A percentile compares a stretch with the other conserved stretches of the same genome.
phyloP scores from a whole-genome alignment of 2,888 invertebrate species.

The Rhagonycha lutea region DNA sequence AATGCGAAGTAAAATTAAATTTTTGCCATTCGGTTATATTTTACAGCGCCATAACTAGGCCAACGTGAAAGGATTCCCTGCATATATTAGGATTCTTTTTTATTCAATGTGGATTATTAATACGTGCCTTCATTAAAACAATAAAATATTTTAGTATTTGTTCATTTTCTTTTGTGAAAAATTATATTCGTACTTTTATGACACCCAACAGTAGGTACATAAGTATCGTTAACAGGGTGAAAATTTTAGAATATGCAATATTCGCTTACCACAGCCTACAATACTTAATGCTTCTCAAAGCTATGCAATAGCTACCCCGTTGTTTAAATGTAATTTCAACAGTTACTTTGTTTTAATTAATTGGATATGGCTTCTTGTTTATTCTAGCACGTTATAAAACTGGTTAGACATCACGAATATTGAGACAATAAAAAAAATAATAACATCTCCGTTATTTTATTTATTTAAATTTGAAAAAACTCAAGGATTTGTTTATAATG shows the following conservation, averaged over 20 bases:
- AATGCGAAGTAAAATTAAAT: slow-evolving; percentile 12
- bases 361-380: neutral
- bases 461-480: too few species aligned
- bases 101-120: neutral
- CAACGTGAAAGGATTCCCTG: slow-evolving; percentile 18
- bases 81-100: slow-evolving; percentile 23
- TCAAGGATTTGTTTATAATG: too few species aligned
- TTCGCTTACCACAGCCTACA: neutral
- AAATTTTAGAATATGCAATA: neutral
- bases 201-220: neutral
- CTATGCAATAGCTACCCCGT: neutral
- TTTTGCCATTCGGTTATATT: slow-evolving; percentile 23
- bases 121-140: neutral
- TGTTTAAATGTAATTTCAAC: neutral
- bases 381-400: too few species aligned
- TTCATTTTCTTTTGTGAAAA: neutral
- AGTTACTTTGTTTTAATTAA: neutral
- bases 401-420: too few species aligned
- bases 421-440: too few species aligned
- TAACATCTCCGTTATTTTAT: too few species aligned
- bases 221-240: neutral
- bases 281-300: neutral
- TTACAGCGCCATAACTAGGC: slow-evolving; percentile 26
- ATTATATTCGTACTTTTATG: neutral
- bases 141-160: neutral